Percentiles rank a stretch among this genome's conserved stretches.
phyloP scores from a whole-genome alignment of 2,888 invertebrate genomes.

The Pollenia labialis region DNA sequence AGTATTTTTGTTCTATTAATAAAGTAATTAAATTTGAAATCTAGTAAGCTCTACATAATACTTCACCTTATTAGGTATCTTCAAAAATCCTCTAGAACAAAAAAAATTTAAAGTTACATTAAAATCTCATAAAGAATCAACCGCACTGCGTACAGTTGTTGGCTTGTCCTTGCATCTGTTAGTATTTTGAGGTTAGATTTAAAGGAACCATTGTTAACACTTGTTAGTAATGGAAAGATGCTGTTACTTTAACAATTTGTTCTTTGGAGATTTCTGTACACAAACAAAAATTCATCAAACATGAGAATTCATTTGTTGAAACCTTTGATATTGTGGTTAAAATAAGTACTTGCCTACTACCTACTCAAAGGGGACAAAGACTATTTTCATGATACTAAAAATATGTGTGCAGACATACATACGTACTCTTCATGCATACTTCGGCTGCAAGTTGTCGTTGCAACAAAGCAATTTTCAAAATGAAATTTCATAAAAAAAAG shows the following conservation, averaged over 20 bases:
- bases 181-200: not conserved
- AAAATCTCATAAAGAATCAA: not conserved
- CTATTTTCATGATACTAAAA: constrained; percentile 1
- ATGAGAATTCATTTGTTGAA: constrained; percentile 32
- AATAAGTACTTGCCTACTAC: constrained; percentile 24
- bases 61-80: not conserved
- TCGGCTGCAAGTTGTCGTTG: constrained; percentile 3
- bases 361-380: not conserved
- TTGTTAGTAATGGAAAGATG: constrained; percentile 49
- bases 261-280: constrained; percentile 6
- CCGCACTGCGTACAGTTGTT: not conserved
- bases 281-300: constrained; percentile 18
- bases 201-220: constrained; percentile 42
- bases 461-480: not conserved
- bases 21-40: too few relatives aligned
- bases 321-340: constrained; percentile 60
- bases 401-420: not conserved
- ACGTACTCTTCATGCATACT: not conserved
- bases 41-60: not conserved
- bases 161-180: not conserved
- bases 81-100: not conserved
- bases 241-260: constrained; percentile 18
- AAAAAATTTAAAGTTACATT: not conserved
- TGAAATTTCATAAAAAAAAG: not conserved
- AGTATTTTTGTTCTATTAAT: too few relatives aligned